phyloP scores from a whole-genome alignment of 2,113 vertebrate species.

The Nymphicus hollandicus region DNA sequence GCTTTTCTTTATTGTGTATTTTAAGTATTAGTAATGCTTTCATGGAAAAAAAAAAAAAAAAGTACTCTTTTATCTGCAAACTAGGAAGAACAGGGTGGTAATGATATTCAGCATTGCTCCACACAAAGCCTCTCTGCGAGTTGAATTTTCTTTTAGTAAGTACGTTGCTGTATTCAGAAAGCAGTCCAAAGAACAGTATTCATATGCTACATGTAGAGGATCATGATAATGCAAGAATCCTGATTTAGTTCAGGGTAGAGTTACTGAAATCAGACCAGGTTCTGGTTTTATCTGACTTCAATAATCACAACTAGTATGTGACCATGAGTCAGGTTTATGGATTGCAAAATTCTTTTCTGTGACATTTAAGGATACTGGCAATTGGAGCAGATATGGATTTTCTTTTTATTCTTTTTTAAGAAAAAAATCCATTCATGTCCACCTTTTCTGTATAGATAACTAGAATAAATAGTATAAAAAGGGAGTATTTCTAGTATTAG shows the following conservation, averaged over 20 bases:
- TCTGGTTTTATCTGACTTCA: neutral
- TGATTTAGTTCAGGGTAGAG: neutral
- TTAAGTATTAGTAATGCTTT: neutral
- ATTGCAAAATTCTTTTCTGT: neutral
- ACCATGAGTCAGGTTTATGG: neutral
- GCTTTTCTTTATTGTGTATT: neutral
- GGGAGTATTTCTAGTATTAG: neutral
- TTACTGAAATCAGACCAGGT: neutral
- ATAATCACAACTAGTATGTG: neutral
- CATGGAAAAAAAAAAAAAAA: neutral
- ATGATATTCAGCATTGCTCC: neutral
- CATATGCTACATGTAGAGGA: neutral
- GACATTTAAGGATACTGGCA: neutral
- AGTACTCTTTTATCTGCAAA: neutral
- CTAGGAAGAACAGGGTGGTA: neutral
- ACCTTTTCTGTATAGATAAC: neutral
- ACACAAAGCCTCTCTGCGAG: neutral
- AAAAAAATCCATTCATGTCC: neutral
- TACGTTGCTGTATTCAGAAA: neutral
- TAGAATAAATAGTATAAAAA: neutral
- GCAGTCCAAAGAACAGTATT: neutral
- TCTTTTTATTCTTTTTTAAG: neutral
- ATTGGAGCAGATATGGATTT: neutral
- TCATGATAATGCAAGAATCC: neutral
- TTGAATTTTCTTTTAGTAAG: neutral